phyloP scores from a whole-genome alignment of 2,797 vertebrate genomes.

The Cryptoblepharus egeriae region DNA sequence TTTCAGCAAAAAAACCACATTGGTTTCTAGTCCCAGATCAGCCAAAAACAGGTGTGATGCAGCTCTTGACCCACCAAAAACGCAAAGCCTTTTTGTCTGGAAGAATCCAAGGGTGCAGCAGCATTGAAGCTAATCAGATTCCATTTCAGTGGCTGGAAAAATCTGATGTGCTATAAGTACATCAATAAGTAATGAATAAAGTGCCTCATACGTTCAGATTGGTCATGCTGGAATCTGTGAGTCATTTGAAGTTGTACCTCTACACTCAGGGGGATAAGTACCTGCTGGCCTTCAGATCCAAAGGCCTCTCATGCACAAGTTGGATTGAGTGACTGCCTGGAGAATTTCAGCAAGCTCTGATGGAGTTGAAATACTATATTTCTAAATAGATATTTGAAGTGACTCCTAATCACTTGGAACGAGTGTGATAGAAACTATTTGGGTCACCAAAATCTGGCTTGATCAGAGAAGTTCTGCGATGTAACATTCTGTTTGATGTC shows the following conservation, averaged over 20 bases:
- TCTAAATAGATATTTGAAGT: slow-evolving; percentile 45
- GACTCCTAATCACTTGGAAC: slow-evolving; percentile 46
- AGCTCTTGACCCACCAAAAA: no score
- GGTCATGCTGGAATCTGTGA: slow-evolving; percentile 6
- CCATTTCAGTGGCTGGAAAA: slow-evolving; percentile 36
- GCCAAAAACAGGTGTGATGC: no score
- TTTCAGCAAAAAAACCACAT: no score
- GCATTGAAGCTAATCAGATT: slow-evolving; percentile 48
- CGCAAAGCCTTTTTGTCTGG: no score
- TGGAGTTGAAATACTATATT: neutral
- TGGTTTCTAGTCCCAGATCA: no score
- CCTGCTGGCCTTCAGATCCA: neutral
- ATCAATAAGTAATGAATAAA: slow-evolving; percentile 44
- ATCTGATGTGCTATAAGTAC: neutral
- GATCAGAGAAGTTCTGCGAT: slow-evolving; percentile 34
- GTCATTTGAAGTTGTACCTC: slow-evolving; percentile 36
- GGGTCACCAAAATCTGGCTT: slow-evolving; percentile 47
- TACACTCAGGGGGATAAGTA: slow-evolving; percentile 6
- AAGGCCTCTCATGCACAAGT: neutral
- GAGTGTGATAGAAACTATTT: slow-evolving; percentile 56
- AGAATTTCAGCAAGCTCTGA: neutral
- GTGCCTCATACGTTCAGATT: neutral
- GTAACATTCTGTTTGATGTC: no score
- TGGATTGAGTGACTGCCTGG: neutral
- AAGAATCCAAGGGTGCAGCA: slow-evolving; percentile 51